Base-by-base conservation (phyloP, 2,113 vertebrate species). In the Poecilia latipinna region DNA sequence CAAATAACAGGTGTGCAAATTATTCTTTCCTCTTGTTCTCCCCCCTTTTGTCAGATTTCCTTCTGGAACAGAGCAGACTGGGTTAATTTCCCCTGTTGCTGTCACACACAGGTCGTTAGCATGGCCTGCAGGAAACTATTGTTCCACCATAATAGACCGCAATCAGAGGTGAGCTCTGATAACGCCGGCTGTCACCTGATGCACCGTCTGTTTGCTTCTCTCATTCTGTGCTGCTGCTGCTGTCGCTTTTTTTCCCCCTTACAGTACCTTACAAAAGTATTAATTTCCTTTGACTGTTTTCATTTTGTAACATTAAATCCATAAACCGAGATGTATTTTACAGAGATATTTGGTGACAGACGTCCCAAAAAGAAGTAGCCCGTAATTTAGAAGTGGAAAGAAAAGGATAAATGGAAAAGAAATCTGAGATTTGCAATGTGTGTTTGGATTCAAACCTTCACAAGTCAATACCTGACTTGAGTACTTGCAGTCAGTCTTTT, bases 1-100 rank as follows among this genome's bases (percentile, higher is more conserved):
- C 62, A 71, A 74, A 76, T 82, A 92, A 87, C 88, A 91, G 85
- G 87, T 92, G 89, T 87, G 82, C 73, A 75, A 84, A 81, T 75
- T 74, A 88, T 82, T 89, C 81, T 62, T 70, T 66, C 67, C 44
- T 79, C 74, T 79, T 77, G 64, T 74, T 31, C 72, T 75, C 74
- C 70, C 22, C 22, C 74, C 77, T 87, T 87, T 90, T 89, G 83
- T 87, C 82, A 75, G 13, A 67, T 82, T 82, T 75, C 77, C 82
- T 88, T 54, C 76, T 80, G 78, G 80, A 72, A 78, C 77, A 48
- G 80, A 82, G 65, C 82, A 87, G 74, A 83, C 83, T 84, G 71
- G 88, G 90, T 89, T 92, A 89, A 92, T 92, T 93, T 90, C 91
- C 90, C 91, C 70, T 77, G 92, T 79, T 86, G 88, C 84, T 87